Percentiles rank a stretch among this genome's conserved stretches.
phyloP scores from a whole-genome alignment of 92 coral and sea anemone species.

The Bergia sp. region DNA sequence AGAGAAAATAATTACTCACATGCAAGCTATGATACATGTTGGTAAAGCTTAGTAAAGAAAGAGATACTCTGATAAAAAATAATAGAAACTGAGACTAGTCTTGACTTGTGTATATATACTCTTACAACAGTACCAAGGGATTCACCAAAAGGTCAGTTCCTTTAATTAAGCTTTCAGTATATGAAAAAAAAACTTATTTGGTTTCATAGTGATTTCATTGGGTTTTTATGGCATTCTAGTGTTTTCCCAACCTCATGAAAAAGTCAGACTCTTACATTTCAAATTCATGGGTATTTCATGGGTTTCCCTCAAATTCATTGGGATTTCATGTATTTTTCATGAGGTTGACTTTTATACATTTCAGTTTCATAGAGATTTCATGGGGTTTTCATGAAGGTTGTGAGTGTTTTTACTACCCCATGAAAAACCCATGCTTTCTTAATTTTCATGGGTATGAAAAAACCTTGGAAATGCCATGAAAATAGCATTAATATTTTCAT shows the following conservation, averaged over 20 bases:
- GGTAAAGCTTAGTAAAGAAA: background rate
- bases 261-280: background rate
- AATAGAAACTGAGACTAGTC: background rate
- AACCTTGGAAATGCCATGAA: slow-evolving; percentile 33
- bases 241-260: background rate
- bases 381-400: background rate
- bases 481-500: slow-evolving; percentile 8
- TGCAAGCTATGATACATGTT: slow-evolving; percentile 22
- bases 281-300: background rate
- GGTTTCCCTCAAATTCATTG: background rate
- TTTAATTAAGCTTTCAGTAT: background rate
- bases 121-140: slow-evolving; percentile 9
- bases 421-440: background rate
- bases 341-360: slow-evolving; percentile 8
- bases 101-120: slow-evolving; percentile 5
- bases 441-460: slow-evolving; percentile 31
- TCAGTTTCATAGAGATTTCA: background rate
- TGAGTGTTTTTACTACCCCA: background rate
- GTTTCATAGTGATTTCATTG: slow-evolving; percentile 1
- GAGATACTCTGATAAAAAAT: background rate
- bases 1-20: slow-evolving; percentile 7
- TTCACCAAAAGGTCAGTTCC: slow-evolving; percentile 9
- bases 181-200: background rate
- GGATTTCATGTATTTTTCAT: background rate
- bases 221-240: background rate